These are phyloP conservation scores for Paradisaea rubra DNA, from an alignment of 2,113 vertebrate species.

Conservation along the genomic window DNA sequence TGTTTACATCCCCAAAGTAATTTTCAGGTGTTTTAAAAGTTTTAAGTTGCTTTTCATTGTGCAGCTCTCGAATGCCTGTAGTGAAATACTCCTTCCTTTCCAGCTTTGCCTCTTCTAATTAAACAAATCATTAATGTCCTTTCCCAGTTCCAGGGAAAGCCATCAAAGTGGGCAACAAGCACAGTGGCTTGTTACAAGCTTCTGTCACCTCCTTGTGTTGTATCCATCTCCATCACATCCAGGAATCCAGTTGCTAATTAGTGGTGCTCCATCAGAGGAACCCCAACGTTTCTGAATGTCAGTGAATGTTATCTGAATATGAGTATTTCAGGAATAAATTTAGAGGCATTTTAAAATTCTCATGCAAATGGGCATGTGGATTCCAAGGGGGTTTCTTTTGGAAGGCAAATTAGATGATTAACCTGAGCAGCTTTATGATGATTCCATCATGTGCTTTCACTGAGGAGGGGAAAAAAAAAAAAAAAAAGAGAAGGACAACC, in stretches of 20 bases:
- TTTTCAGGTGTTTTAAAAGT: neutral
- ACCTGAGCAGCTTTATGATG: neutral
- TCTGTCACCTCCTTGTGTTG: neutral
- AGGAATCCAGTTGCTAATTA: neutral
- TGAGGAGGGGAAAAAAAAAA: neutral
- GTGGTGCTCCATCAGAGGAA: neutral
- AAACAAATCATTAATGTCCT: neutral
- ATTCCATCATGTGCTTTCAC: neutral
- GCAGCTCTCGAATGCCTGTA: neutral
- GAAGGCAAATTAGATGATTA: slow-evolving; percentile 20
- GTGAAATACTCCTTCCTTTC: neutral
- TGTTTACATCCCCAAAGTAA: neutral
- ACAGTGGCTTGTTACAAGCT: neutral
- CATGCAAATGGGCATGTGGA: neutral
- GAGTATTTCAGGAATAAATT: neutral
- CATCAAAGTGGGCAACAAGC: rapidly evolving
- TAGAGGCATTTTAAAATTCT: neutral
- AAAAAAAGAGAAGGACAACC: neutral
- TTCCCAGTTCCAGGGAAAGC: neutral
- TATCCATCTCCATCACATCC: neutral
- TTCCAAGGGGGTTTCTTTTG: slow-evolving; percentile 5
- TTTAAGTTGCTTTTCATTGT: neutral
- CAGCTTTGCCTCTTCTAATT: neutral
- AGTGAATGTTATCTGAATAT: neutral
- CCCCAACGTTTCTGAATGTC: neutral